Conservation (phyloP, 2,888 invertebrate species). For the Phortica okadai region DNA sequence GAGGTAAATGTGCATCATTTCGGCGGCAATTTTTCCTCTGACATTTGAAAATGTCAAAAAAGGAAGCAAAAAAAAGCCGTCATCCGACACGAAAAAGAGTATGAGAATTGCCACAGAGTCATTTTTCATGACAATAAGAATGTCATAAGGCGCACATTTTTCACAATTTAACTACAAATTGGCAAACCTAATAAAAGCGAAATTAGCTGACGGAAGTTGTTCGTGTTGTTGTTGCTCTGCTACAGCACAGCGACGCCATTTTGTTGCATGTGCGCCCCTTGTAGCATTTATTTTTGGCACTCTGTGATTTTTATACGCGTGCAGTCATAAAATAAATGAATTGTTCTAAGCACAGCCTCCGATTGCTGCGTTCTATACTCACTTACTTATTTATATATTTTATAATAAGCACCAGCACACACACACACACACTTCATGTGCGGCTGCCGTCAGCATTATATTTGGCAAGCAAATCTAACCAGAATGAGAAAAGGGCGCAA, state of each 20-base stretch:
- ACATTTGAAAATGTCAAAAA: slow-evolving; percentile 65
- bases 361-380: slow-evolving; percentile 65
- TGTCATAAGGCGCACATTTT: slow-evolving; percentile 24
- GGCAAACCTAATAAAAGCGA: slow-evolving; percentile 64
- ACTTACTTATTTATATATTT: slow-evolving; percentile 51
- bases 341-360: slow-evolving; percentile 71
- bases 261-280: slow-evolving; percentile 33
- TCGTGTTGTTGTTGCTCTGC: slow-evolving; percentile 12
- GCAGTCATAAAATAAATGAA: slow-evolving; percentile 74
- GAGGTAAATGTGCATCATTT: slow-evolving; percentile 67
- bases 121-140: slow-evolving; percentile 14
- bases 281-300: slow-evolving; percentile 51
- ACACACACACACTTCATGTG: background rate
- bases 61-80: background rate
- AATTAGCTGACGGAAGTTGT: slow-evolving; percentile 55
- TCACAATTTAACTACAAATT: slow-evolving; percentile 52
- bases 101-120: background rate
- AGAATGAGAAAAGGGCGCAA: background rate
- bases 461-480: slow-evolving; percentile 8
- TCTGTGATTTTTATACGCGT: slow-evolving; percentile 51
- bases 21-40: slow-evolving; percentile 63
- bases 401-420: slow-evolving; percentile 23
- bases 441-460: background rate
- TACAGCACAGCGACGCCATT: slow-evolving; percentile 28
- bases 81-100: background rate